phyloP scores from a whole-genome alignment of 2,888 invertebrate genomes.

The Clunio marinus region DNA sequence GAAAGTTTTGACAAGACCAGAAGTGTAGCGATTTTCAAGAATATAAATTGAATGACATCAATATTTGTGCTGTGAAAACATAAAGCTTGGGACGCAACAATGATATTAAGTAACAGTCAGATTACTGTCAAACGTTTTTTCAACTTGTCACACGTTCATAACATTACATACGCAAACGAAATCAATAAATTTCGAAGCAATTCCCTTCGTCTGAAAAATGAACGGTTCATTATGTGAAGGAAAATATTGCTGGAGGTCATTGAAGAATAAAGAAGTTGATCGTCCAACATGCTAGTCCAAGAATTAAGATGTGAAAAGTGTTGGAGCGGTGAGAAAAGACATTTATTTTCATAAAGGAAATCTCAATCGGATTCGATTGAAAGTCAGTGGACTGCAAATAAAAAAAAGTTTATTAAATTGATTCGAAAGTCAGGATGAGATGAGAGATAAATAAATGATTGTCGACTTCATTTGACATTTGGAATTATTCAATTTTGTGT shows the following conservation, averaged over 20 bases:
- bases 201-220: no score
- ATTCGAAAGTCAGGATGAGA: slow-evolving; percentile 14
- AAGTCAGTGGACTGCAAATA: not conserved
- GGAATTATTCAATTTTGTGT: slow-evolving; percentile 11
- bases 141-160: slow-evolving; percentile 15
- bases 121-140: slow-evolving; percentile 35
- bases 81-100: slow-evolving; percentile 1
- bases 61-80: slow-evolving; percentile 1
- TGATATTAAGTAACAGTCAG: slow-evolving; percentile 37
- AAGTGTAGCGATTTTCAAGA: not conserved
- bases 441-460: slow-evolving; percentile 13
- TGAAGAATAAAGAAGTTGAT: no score
- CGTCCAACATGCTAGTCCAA: no score
- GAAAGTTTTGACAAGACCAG: not conserved
- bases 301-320: slow-evolving; percentile 2
- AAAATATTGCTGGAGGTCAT: no score
- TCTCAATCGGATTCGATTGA: slow-evolving; percentile 25
- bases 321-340: slow-evolving; percentile 8
- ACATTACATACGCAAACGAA: slow-evolving; percentile 10
- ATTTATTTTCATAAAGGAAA: slow-evolving; percentile 36
- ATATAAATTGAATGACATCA: slow-evolving; percentile 34
- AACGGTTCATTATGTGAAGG: not conserved
- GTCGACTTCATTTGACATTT: slow-evolving; percentile 1
- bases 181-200: not conserved
- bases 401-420: slow-evolving; percentile 21